Conservation (phyloP, 2,113 vertebrate species). For the Eulacestoma nigropectus region DNA sequence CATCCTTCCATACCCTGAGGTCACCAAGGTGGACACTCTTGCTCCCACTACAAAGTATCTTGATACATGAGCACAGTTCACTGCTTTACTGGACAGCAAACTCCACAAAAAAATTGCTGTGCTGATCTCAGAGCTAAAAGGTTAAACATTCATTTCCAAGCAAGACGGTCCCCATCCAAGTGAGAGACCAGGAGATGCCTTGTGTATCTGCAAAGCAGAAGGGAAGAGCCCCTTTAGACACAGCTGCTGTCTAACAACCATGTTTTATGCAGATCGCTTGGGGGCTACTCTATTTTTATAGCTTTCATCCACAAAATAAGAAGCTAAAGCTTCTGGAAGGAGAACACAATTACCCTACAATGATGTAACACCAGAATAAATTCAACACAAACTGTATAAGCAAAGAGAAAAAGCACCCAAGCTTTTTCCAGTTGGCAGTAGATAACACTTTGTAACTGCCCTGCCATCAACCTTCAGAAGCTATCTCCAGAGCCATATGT, state of each 20-base stretch:
- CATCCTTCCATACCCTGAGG: neutral
- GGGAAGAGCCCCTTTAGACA: neutral
- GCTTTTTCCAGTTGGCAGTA: neutral
- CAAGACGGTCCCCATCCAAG: neutral
- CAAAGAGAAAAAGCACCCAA: neutral
- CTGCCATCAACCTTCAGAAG: neutral
- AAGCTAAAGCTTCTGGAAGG: slow-evolving; percentile 17
- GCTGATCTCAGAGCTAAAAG: neutral
- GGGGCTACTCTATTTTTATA: slow-evolving; percentile 25
- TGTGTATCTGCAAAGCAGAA: neutral
- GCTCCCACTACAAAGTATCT: neutral
- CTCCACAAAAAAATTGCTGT: neutral
- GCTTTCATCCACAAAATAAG: neutral
- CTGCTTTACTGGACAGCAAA: neutral
- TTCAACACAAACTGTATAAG: neutral
- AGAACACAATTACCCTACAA: slow-evolving; percentile 8
- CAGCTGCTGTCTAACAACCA: neutral
- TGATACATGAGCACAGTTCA: neutral
- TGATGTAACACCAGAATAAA: slow-evolving; percentile 21
- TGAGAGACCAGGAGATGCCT: neutral
- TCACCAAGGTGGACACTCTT: neutral
- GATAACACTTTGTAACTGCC: slow-evolving; percentile 1
- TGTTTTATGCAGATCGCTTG: neutral
- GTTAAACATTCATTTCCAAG: neutral
- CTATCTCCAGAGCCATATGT: neutral